These are phyloP conservation scores for Entomyzon cyanotis DNA, from an alignment of 2,113 vertebrate genomes.

Conservation along the genomic window DNA sequence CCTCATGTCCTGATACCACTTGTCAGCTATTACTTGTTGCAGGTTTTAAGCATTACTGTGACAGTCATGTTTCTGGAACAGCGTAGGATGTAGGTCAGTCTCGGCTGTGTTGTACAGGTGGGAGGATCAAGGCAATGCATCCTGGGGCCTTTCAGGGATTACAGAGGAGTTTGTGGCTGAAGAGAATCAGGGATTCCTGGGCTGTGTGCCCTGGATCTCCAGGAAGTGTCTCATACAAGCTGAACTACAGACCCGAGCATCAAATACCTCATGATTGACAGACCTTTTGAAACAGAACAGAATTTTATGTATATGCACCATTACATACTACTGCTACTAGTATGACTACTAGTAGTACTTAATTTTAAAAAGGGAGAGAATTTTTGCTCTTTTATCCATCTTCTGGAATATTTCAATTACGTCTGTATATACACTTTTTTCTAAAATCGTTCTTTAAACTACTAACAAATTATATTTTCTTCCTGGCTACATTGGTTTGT, in stretches of 20 bases:
- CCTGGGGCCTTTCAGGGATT: background rate
- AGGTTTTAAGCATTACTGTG: background rate
- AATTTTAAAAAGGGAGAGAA: background rate
- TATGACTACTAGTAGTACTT: no score
- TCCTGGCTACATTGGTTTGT: background rate
- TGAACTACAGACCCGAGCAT: background rate
- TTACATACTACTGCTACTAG: no score
- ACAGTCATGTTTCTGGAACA: background rate
- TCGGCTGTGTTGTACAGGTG: background rate
- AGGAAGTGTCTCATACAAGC: background rate
- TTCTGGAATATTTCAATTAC: background rate
- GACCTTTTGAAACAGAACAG: background rate
- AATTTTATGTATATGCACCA: background rate
- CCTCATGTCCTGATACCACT: rapidly evolving
- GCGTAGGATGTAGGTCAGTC: background rate
- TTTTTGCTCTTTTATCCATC: background rate
- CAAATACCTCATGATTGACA: background rate
- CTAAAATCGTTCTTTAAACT: background rate
- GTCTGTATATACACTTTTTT: background rate
- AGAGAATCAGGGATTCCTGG: background rate
- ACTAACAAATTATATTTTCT: slow-evolving; percentile 5
- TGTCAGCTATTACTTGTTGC: background rate
- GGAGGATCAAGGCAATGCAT: background rate
- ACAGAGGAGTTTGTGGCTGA: background rate
- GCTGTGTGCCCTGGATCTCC: background rate